Conservation (phyloP, 1,140 invertebrate genomes). For the Penaeus chinensis region DNA sequence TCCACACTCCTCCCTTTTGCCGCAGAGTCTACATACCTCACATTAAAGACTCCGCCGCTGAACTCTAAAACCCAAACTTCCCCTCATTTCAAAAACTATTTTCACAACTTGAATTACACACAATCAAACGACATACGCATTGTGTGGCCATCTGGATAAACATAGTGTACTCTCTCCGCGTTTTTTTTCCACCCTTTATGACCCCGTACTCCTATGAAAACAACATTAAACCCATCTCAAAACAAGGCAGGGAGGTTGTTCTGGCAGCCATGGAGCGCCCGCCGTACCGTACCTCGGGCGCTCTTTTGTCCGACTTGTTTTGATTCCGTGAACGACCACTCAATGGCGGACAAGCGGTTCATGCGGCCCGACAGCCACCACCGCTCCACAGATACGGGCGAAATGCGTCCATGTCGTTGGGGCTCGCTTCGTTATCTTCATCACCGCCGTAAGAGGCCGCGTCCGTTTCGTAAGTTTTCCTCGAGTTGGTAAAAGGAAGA, state of each 20-base stretch:
- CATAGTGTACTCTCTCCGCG: slow-evolving; percentile 21
- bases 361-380: too few species aligned
- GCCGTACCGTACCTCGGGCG: slow-evolving; percentile 13
- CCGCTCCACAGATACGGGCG: too few species aligned
- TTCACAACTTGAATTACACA: slow-evolving; percentile 32
- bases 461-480: too few species aligned
- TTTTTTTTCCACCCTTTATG: slow-evolving; percentile 23
- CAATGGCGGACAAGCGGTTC: not conserved
- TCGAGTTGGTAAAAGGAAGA: too few species aligned
- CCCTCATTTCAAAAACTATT: slow-evolving; percentile 2
- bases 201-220: slow-evolving; percentile 24
- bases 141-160: slow-evolving; percentile 26
- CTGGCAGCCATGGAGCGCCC: slow-evolving; percentile 11
- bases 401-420: too few species aligned
- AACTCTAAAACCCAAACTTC: too few species aligned
- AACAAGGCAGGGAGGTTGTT: not conserved
- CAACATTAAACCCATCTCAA: slow-evolving; percentile 32
- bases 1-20: too few species aligned
- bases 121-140: slow-evolving; percentile 24
- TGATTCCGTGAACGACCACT: slow-evolving; percentile 4
- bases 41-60: too few species aligned
- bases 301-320: slow-evolving; percentile 6
- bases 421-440: too few species aligned
- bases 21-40: too few species aligned
- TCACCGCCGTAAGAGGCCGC: too few species aligned